Evolutionary conservation across 2,888 invertebrate genomes (phyloP), one percentile per base, ranked within the genome.

Genomic region (Loripinus fragilis): DNA sequence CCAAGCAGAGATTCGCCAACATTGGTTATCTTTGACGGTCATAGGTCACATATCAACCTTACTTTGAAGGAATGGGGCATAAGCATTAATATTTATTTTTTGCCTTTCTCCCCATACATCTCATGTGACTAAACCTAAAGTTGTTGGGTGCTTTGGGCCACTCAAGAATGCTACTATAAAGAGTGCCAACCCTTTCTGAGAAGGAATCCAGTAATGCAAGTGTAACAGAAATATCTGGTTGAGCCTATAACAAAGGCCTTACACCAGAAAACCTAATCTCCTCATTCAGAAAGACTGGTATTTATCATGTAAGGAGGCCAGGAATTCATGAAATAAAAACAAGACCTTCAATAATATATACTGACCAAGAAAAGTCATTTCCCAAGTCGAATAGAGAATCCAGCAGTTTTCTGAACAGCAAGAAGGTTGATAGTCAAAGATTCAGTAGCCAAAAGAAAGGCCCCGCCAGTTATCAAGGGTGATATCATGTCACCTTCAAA

Each of bases 101-200:
- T 45, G 76, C 8, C 68, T 79, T 38, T 78, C 78, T 35, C 71
- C 77, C 8, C 81, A 78, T 28, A 70, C 75, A 15, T 78, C 78
- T 2, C 71, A 76, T 48, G 60, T 78, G 5, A 67, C 66, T 15
- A 76, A 73, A 25, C 81, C 81, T 28, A 48, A 78, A 45, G 81
- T 78, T 70, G 78, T 78, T 17, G 77, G 71, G n/a, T 78, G 73
- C 28, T 78, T 78, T 75, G 78, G 75, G 33, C 81, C 71, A 30
- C 67, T 81, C 5, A 81, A 81, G 42, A 48, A 67, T 8, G 52
- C 42, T 74, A 80, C 48, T 66, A 73, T 30, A 64, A 3, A 42
- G 76, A 76, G 48, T 71, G 72, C 28, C 71, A 80, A n/a, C 23
- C 25, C 0, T 76, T 45, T 42, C 35, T 70, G 42, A 65, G 78